These are phyloP conservation scores for Aphidoletes aphidimyza DNA, from an alignment of 2,888 invertebrate genomes.

Conservation along the genomic window DNA sequence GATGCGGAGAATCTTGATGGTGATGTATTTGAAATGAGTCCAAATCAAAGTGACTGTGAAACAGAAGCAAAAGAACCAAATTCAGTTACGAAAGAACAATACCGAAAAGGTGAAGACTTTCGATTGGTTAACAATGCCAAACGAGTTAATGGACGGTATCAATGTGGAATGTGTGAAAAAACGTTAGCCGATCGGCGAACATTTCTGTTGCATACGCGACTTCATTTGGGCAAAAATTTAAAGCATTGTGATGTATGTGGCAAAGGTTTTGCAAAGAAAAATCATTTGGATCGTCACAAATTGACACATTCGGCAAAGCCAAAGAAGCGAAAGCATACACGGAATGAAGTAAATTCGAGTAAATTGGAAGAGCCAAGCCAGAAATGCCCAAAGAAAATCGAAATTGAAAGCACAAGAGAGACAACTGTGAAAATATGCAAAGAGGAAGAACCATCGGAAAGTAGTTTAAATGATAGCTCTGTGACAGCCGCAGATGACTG, in stretches of 20 bases:
- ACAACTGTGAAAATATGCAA: no score
- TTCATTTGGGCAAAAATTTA: conserved; percentile 57
- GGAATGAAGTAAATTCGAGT: not conserved
- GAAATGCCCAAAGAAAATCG: no score
- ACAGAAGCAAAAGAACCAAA: not conserved
- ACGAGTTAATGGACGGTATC: conserved; percentile 45
- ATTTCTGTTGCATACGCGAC: conserved; percentile 56
- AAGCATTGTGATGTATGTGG: conserved; percentile 57
- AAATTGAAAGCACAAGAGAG: no score
- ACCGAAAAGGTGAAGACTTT: not conserved
- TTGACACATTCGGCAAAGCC: conserved; percentile 50
- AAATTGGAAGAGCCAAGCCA: no score
- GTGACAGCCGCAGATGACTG: no score
- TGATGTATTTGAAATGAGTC: not conserved
- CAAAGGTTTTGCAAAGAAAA: conserved; percentile 57
- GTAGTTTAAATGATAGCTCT: no score
- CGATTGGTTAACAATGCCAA: not conserved
- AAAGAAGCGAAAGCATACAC: not conserved
- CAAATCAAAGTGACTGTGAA: not conserved
- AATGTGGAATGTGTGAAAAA: conserved; percentile 57
- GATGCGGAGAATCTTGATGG: not conserved
- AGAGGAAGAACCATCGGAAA: no score
- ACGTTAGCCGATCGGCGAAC: conserved; percentile 56
- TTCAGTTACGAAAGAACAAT: not conserved
- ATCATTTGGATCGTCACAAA: conserved; percentile 57